phyloP scores from a whole-genome alignment of 2,888 invertebrate species.

The Chrysodeixis includens region DNA sequence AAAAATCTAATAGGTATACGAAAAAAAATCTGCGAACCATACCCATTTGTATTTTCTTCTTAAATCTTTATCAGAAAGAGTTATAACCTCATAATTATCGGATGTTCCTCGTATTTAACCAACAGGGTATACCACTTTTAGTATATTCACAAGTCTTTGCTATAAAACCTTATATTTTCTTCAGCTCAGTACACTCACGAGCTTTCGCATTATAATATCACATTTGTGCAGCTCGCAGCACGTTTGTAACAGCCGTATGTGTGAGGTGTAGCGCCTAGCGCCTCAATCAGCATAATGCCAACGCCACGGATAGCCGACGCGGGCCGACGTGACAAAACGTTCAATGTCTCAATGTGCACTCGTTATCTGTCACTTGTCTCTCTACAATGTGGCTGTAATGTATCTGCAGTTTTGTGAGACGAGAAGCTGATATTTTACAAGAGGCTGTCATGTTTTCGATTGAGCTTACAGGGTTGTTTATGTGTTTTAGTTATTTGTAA shows the following conservation, averaged over 20 bases:
- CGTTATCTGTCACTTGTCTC: constrained; percentile 59
- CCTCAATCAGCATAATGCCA: constrained; percentile 79
- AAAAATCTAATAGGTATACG: no score
- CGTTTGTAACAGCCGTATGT: constrained; percentile 56
- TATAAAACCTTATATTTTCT: neutral
- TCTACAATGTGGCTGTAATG: constrained; percentile 29
- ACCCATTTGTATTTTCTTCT: no score
- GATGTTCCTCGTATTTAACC: no score
- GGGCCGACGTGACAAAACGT: constrained; percentile 74
- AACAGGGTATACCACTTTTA: no score
- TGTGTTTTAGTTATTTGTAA: no score
- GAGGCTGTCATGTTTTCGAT: no score
- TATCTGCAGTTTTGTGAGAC: neutral
- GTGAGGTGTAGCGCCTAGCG: constrained; percentile 63
- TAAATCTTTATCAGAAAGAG: no score
- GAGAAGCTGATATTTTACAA: no score
- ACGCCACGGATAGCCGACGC: constrained; percentile 71
- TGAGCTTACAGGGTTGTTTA: neutral
- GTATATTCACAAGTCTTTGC: no score
- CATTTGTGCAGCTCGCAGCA: constrained; percentile 36
- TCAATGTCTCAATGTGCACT: constrained; percentile 73
- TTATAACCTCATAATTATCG: no score
- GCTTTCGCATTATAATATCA: constrained; percentile 12
- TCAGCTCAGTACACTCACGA: neutral
- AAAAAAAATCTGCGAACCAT: no score